A percentile compares a stretch with the other conserved stretches of the same genome.
phyloP scores from a whole-genome alignment of 2,113 vertebrate species.

The Hemibagrus wyckioides region DNA sequence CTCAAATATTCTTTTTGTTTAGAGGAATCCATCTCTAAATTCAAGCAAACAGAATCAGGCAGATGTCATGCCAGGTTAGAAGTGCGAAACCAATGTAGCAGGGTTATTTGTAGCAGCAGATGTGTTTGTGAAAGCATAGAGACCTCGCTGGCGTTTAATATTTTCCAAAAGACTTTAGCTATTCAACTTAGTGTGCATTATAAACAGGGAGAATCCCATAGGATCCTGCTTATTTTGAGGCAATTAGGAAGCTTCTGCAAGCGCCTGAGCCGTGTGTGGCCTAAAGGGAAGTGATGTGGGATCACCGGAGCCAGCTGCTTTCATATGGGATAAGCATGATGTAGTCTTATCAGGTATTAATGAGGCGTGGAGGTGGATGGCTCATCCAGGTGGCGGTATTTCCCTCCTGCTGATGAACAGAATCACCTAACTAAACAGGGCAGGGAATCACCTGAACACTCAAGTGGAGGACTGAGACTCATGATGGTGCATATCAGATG shows the following conservation, averaged over 20 bases:
- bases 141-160: background rate
- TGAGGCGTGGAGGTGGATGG: background rate
- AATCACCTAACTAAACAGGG: slow-evolving; percentile 9
- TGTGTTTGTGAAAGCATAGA: background rate
- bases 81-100: background rate
- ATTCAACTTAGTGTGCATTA: slow-evolving; percentile 1
- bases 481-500: background rate
- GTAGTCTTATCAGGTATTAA: slow-evolving; percentile 2
- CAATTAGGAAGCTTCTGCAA: slow-evolving; percentile 26
- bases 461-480: background rate
- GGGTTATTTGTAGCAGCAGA: slow-evolving; percentile 1
- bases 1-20: slow-evolving; percentile 26
- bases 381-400: background rate
- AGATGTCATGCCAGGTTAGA: slow-evolving; percentile 2
- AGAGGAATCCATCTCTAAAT: slow-evolving; percentile 20
- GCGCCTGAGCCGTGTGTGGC: background rate
- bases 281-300: background rate
- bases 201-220: slow-evolving; percentile 1
- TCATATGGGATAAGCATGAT: background rate
- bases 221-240: background rate
- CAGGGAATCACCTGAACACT: slow-evolving; percentile 17
- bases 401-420: background rate
- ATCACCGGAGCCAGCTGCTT: slow-evolving; percentile 10
- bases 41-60: slow-evolving; percentile 34
- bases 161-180: slow-evolving; percentile 22